Base-by-base conservation (phyloP, 2,797 vertebrate genomes). In the Phalloptychus januarius region DNA sequence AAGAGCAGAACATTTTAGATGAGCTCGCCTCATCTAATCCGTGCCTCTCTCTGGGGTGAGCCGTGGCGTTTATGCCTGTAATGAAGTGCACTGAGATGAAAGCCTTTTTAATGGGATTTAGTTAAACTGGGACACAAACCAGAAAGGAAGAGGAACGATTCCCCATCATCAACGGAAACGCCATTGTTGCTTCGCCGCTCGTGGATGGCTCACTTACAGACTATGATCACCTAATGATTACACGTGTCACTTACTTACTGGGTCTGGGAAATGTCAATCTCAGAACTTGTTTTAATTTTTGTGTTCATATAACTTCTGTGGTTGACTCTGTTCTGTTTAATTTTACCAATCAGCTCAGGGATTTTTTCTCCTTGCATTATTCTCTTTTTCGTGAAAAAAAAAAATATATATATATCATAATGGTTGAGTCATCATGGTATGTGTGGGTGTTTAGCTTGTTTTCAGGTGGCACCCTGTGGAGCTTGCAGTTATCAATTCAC, bases 51-150 rank as follows among this genome's bases (percentile, higher is more conserved):
- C 89, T 83, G 79, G 84, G 83, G 91, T 89, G 91, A 93, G 89
- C 92, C 46, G 46, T 76, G 69, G 87, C 90, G 42, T 93, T 93
- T 94, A 91, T 92, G 91, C 80, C 83, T 80, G 90, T 95, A 95
- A 95, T 95, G 92, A 95, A 93, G 93, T 91, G 92, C 91, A 92
- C 87, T 90, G 90, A 94, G 92, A 95, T 95, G 93, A 95, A 95
- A 95, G 93, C 83, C 85, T 84, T 93, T 95, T 93, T 94, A 95
- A 95, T 93, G 89, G 93, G 93, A 95, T 95, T 94, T 94, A 85
- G 91, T 93, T 90, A 91, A 94, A 93, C 91, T 92, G 92, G 94
- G 94, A 93, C 92, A 89, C 91, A 91, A 93, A 92, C 89, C 88
- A 92, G 86, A 91, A 88, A 84, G 74, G 63, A 87, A 80, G 75